phyloP scores from a whole-genome alignment of 53 echinoderm and acorn worm genomes.

The Arbacia lixula region DNA sequence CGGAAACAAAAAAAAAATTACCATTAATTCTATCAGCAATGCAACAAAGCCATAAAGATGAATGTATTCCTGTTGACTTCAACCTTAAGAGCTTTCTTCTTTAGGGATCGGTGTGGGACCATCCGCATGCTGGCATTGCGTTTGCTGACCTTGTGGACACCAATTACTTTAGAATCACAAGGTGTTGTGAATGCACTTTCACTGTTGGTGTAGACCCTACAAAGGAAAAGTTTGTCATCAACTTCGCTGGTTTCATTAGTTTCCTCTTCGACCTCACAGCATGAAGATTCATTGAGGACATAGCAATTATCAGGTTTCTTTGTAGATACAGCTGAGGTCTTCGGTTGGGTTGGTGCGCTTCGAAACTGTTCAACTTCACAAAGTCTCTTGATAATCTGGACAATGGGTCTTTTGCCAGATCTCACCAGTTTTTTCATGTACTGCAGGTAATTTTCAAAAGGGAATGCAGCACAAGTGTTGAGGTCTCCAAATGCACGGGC shows the following conservation, averaged over 20 bases:
- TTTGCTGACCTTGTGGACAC: constrained; percentile 68
- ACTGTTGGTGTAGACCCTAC: constrained; percentile 68
- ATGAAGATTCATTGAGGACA: constrained; percentile 64
- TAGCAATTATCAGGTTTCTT: constrained; percentile 71
- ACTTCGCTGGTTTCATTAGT: constrained; percentile 61
- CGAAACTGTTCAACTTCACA: constrained; percentile 56
- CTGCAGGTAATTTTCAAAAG: constrained; percentile 77
- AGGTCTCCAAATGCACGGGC: constrained; percentile 57
- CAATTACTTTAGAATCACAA: constrained; percentile 75
- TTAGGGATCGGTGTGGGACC: constrained; percentile 46
- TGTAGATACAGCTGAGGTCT: constrained; percentile 50
- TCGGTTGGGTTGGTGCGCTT: constrained; percentile 11
- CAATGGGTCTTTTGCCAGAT: constrained; percentile 68
- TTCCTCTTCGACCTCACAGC: constrained; percentile 68
- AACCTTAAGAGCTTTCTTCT: constrained; percentile 61
- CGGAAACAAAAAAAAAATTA: constrained; percentile 22
- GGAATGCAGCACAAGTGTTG: constrained; percentile 68
- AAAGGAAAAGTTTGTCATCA: constrained; percentile 60
- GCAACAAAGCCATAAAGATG: constrained; percentile 68
- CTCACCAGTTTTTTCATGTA: constrained; percentile 67
- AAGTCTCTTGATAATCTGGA: constrained; percentile 63
- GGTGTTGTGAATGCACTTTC: constrained; percentile 63
- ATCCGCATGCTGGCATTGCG: constrained; percentile 59
- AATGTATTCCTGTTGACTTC: constrained; percentile 56
- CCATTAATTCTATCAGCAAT: constrained; percentile 54